These are phyloP conservation scores for Lithophane semibrunnea DNA, from an alignment of 2,888 invertebrate genomes.

Conservation along the genomic window DNA sequence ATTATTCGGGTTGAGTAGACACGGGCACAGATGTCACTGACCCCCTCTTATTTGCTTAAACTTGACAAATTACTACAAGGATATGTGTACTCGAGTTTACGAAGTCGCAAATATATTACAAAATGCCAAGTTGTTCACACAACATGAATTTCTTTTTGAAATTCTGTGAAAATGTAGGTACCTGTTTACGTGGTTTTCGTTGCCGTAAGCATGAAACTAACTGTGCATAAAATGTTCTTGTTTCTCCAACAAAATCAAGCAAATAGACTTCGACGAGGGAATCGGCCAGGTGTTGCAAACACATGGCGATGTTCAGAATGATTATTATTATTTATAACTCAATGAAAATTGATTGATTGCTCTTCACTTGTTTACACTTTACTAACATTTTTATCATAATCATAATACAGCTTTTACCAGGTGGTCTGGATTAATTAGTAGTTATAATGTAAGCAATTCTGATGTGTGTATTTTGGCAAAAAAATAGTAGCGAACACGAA, in stretches of 20 bases:
- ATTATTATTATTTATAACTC: conserved; percentile 33
- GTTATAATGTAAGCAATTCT: neutral
- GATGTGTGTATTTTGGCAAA: neutral
- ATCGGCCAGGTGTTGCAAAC: conserved; percentile 22
- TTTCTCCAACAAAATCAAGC: conserved; percentile 28
- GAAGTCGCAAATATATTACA: conserved; percentile 19
- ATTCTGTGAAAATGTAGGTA: conserved; percentile 1
- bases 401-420: conserved; percentile 8
- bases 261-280: conserved; percentile 8
- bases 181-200: conserved; percentile 14
- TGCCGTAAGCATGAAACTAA: conserved; percentile 23
- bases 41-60: neutral
- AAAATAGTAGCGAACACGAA: neutral
- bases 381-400: conserved; percentile 37
- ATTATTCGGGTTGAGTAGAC: no score
- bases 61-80: conserved; percentile 20
- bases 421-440: conserved; percentile 22
- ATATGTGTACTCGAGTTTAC: conserved; percentile 17
- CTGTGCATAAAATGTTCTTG: conserved; percentile 13
- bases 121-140: conserved; percentile 14
- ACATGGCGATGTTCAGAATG: conserved; percentile 22
- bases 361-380: conserved; percentile 22
- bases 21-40: no score
- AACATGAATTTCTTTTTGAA: conserved; percentile 34
- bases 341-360: conserved; percentile 23